These are phyloP conservation scores for Imbricaverruca yamaguchii DNA, from an alignment of 2,888 invertebrate species.

Conservation along the genomic window DNA sequence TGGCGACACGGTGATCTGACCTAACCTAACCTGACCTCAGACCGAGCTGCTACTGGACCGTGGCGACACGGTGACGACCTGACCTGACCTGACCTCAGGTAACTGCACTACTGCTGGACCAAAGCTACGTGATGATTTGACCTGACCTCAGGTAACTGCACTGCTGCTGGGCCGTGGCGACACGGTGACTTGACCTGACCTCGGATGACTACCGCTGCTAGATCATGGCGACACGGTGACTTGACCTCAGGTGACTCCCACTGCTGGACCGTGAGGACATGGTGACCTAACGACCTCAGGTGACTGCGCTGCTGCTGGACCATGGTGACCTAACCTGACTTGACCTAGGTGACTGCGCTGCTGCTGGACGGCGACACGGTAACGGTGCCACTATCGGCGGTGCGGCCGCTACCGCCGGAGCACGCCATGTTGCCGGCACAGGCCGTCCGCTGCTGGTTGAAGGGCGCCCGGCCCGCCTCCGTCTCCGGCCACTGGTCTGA, in stretches of 20 bases:
- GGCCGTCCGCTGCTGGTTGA: conserved; percentile 60
- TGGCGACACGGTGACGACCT: too few relatives aligned
- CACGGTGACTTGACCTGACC: neutral
- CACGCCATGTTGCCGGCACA: conserved; percentile 53
- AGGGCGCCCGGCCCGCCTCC: neutral
- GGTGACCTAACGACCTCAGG: too few relatives aligned
- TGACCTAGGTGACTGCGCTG: neutral
- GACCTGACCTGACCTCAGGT: too few relatives aligned
- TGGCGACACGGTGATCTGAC: too few relatives aligned
- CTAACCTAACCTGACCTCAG: too few relatives aligned
- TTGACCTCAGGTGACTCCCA: too few relatives aligned
- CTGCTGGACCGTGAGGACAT: too few relatives aligned
- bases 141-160: neutral
- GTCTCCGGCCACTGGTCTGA: neutral
- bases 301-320: neutral
- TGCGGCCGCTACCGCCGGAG: neutral
- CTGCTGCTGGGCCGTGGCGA: neutral
- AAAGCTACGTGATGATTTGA: neutral
- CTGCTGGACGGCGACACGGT: conserved; percentile 3
- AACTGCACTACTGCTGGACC: neutral
- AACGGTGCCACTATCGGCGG: neutral
- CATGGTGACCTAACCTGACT: neutral
- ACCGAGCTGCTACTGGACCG: too few relatives aligned
- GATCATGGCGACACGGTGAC: too few relatives aligned
- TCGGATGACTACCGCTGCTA: too few relatives aligned